A percentile compares a stretch with the other conserved stretches of the same genome.
phyloP scores from a whole-genome alignment of 1,140 invertebrate genomes.

The Atta cephalotes region DNA sequence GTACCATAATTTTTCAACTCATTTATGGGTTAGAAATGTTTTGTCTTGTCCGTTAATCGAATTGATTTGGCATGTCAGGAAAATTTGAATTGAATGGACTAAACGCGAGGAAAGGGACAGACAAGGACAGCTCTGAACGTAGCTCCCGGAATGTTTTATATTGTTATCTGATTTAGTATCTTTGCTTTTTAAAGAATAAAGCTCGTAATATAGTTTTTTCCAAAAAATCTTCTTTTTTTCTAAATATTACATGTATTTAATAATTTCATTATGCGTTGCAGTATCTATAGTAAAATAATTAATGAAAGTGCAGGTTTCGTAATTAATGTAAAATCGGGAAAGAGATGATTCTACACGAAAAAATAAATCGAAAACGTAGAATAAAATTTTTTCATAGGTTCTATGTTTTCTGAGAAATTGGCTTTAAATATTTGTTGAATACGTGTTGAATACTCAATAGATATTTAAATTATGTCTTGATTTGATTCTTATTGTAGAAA shows the following conservation, averaged over 20 bases:
- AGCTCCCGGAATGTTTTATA: neutral
- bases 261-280: neutral
- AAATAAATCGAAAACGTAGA: too few relatives aligned
- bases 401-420: too few relatives aligned
- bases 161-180: neutral
- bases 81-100: neutral
- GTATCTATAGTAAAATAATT: neutral
- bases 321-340: too few relatives aligned
- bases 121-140: neutral
- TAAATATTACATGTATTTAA: too few relatives aligned
- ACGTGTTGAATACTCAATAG: too few relatives aligned
- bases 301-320: neutral
- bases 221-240: too few relatives aligned
- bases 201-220: slow-evolving; percentile 13
- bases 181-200: slow-evolving; percentile 67
- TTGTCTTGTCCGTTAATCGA: neutral
- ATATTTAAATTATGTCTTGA: too few relatives aligned
- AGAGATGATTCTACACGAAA: too few relatives aligned
- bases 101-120: neutral
- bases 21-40: neutral
- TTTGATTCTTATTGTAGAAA: too few relatives aligned
- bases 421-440: too few relatives aligned
- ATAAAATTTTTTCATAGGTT: too few relatives aligned
- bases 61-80: neutral
- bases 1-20: neutral